Evolutionary conservation across 2,797 vertebrate species (phyloP).

Genomic region (Iguana delicatissima): DNA sequence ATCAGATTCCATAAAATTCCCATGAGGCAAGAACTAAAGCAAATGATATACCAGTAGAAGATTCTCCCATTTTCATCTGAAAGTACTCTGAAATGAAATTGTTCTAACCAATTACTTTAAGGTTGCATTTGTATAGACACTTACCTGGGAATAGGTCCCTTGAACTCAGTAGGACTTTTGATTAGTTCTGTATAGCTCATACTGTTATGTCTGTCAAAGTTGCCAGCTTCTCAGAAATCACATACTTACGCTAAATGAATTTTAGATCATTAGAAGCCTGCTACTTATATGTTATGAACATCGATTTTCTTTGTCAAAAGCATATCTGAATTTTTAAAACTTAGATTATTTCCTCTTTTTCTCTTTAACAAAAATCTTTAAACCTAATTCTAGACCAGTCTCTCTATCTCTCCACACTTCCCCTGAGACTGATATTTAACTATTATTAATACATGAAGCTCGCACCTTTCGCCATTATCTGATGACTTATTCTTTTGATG

Average conservation of each 20-base stretch:
- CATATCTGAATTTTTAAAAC: not conserved
- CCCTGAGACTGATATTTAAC: no score
- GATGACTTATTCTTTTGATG: no score
- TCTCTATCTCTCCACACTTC: not conserved
- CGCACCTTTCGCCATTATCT: no score
- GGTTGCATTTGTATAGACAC: not conserved
- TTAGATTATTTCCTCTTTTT: not conserved
- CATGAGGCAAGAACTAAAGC: not conserved
- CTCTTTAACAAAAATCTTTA: not conserved
- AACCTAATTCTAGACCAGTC: not conserved
- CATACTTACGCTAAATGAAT: not conserved
- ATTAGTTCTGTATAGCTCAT: not conserved
- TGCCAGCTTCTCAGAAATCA: not conserved
- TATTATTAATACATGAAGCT: no score
- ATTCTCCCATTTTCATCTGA: not conserved
- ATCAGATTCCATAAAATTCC: no score
- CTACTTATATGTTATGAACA: not conserved
- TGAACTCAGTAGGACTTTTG: not conserved
- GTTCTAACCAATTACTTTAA: not conserved
- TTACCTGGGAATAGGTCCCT: not conserved
- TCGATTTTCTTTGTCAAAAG: no score
- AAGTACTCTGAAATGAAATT: not conserved
- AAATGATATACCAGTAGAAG: not conserved
- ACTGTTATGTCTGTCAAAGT: not conserved
- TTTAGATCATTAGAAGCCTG: not conserved